Conservation (phyloP, 2,888 invertebrate genomes). For the Itoplectis maculator region DNA sequence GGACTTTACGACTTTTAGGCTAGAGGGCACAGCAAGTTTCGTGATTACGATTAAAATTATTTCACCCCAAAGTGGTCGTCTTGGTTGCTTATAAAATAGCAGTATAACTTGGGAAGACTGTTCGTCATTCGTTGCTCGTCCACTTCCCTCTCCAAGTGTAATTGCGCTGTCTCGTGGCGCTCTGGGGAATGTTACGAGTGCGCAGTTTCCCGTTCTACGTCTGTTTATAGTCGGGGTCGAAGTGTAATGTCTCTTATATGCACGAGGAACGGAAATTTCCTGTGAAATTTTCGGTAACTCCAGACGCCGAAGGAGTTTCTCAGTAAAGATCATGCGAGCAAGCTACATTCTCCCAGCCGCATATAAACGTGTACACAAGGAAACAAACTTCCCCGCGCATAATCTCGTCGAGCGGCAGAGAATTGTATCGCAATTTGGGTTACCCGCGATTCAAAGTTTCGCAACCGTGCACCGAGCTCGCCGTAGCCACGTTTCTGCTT, state of each 20-base stretch:
- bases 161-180: conserved; percentile 51
- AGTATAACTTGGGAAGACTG: conserved; percentile 46
- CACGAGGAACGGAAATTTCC: conserved; percentile 63
- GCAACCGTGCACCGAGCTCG: conserved; percentile 56
- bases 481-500: conserved; percentile 65
- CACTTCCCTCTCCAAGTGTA: conserved; percentile 48
- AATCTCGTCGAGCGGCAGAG: conserved; percentile 59
- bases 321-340: conserved; percentile 57
- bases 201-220: conserved; percentile 37
- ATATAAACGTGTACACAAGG: conserved; percentile 34
- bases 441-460: conserved; percentile 67
- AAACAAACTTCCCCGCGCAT: conserved; percentile 67
- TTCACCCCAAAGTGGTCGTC: conserved; percentile 34
- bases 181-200: conserved; percentile 55
- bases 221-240: conserved; percentile 62
- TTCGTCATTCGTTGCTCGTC: conserved; percentile 53
- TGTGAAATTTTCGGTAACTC: conserved; percentile 66
- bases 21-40: conserved; percentile 39
- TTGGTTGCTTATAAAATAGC: conserved; percentile 56
- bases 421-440: conserved; percentile 70
- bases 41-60: conserved; percentile 58
- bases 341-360: conserved; percentile 31
- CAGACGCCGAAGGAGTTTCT: conserved; percentile 61
- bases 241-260: conserved; percentile 50
- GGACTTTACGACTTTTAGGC: conserved; percentile 68